Conservation (phyloP, 1,140 invertebrate genomes). For the Charaxes varanes region DNA sequence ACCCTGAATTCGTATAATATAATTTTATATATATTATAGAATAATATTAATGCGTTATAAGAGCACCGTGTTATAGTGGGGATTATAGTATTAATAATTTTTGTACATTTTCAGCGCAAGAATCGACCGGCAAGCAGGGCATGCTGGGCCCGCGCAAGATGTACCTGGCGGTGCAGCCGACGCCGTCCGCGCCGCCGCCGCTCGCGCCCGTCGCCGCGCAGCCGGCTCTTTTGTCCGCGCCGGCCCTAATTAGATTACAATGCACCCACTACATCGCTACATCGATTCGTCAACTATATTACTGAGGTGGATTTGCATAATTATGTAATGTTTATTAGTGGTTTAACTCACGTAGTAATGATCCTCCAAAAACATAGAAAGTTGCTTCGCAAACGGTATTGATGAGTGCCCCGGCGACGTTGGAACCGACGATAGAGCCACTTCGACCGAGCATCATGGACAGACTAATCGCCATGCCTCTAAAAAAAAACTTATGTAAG, state of each 20-base stretch:
- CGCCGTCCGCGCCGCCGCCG: constrained; percentile 47
- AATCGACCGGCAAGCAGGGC: constrained; percentile 86
- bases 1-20: background rate
- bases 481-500: constrained; percentile 36
- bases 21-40: constrained; percentile 14
- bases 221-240: constrained; percentile 75
- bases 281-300: too few relatives aligned
- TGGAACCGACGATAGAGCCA: constrained; percentile 52
- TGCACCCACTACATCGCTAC: too few relatives aligned
- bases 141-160: constrained; percentile 89
- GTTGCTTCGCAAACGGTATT: constrained; percentile 44
- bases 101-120: constrained; percentile 77
- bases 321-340: too few relatives aligned
- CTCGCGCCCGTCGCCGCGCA: constrained; percentile 66
- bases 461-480: constrained; percentile 62
- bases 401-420: constrained; percentile 49
- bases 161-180: constrained; percentile 86
- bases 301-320: too few relatives aligned
- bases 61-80: too few relatives aligned
- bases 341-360: constrained; percentile 47
- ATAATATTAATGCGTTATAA: too few relatives aligned
- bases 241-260: too few relatives aligned
- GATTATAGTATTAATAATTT: too few relatives aligned
- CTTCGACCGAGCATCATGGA: constrained; percentile 57
- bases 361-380: constrained; percentile 50